A percentile compares a stretch with the other conserved stretches of the same genome.
These are phyloP conservation scores for Phocides pigmalion DNA, from an alignment of 1,140 invertebrate genomes.

Conservation along the genomic window DNA sequence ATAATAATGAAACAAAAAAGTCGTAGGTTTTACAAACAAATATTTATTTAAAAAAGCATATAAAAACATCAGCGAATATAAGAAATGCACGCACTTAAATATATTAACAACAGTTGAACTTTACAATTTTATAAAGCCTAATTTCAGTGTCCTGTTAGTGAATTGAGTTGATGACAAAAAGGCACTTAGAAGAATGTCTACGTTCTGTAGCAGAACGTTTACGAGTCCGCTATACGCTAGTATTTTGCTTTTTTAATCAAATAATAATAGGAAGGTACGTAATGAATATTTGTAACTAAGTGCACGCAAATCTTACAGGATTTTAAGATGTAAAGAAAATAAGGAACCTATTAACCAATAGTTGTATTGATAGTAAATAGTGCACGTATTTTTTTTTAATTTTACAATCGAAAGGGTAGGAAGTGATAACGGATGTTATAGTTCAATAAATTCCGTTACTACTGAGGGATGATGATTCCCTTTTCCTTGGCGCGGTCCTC, in stretches of 20 bases:
- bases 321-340: too few relatives aligned
- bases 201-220: too few relatives aligned
- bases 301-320: too few relatives aligned
- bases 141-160: neutral
- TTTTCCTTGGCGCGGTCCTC: slow-evolving; percentile 79
- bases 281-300: too few relatives aligned
- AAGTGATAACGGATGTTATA: neutral
- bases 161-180: too few relatives aligned
- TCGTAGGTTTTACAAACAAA: neutral
- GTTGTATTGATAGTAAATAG: too few relatives aligned
- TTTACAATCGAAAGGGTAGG: neutral
- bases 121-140: neutral
- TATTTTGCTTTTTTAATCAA: too few relatives aligned
- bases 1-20: neutral
- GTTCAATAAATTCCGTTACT: neutral
- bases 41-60: slow-evolving; percentile 35
- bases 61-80: slow-evolving; percentile 6
- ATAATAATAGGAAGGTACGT: too few relatives aligned
- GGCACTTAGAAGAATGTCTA: too few relatives aligned
- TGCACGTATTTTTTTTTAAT: neutral
- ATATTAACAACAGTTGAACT: neutral
- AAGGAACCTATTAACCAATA: too few relatives aligned
- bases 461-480: slow-evolving; percentile 57
- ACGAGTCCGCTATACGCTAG: too few relatives aligned
- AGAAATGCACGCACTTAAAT: neutral